phyloP scores from a whole-genome alignment of 1,140 invertebrate species.

The Ditylenchus dipsaci region DNA sequence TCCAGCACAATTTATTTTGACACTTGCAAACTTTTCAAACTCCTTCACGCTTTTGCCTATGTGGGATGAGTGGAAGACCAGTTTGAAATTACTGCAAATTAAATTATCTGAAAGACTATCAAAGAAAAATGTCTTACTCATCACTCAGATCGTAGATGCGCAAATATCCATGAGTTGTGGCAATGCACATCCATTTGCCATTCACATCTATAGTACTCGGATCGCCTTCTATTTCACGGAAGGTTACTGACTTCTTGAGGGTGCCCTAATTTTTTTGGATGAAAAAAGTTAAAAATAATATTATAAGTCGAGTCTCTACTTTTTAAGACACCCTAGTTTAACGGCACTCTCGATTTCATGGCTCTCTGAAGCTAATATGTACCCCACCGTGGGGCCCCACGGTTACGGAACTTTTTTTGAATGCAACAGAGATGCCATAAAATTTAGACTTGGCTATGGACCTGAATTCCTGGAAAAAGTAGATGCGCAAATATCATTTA shows the following conservation, averaged over 20 bases:
- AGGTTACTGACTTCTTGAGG: constrained; percentile 70
- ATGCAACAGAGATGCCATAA: too few species aligned
- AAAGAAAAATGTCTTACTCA: constrained; percentile 65
- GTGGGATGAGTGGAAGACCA: constrained; percentile 63
- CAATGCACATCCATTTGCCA: constrained; percentile 74
- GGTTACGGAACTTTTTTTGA: too few species aligned
- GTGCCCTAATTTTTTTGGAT: constrained; percentile 72
- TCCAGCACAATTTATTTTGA: constrained; percentile 77
- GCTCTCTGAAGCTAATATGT: too few species aligned
- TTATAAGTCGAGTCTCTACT: too few species aligned
- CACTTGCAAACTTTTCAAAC: constrained; percentile 81
- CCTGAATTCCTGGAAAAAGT: too few species aligned
- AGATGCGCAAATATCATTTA: constrained; percentile 19
- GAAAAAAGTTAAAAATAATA: too few species aligned
- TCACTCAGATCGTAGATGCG: constrained; percentile 82
- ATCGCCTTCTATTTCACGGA: constrained; percentile 73
- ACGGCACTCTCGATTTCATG: too few species aligned
- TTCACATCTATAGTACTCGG: constrained; percentile 79
- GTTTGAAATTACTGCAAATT: constrained; percentile 62
- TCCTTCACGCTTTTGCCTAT: constrained; percentile 66
- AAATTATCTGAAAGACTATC: not conserved
- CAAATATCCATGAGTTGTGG: constrained; percentile 77
- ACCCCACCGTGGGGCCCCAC: too few species aligned
- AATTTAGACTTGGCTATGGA: too few species aligned
- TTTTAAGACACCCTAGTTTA: too few species aligned